These are phyloP conservation scores for Cavia aperea DNA, from an alignment of 2,113 vertebrate species.

Conservation along the genomic window DNA sequence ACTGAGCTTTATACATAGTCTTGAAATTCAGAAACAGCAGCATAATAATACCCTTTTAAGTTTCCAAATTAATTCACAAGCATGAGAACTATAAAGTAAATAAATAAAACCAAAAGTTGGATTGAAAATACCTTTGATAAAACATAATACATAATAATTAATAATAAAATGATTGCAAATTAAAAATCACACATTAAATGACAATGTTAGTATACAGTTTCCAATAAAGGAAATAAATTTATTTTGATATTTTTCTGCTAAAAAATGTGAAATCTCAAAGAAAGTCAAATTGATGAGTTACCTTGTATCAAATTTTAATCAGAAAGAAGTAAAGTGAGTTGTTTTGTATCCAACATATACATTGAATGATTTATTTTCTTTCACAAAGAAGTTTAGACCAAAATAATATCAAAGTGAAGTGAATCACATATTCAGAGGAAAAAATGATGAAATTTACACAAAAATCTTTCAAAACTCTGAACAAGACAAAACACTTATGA, in stretches of 20 bases:
- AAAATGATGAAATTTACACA: not conserved
- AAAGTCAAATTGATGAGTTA: not conserved
- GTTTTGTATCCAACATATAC: not conserved
- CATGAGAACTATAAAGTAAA: not conserved
- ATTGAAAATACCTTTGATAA: not conserved
- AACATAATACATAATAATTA: not conserved
- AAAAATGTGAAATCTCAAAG: not conserved
- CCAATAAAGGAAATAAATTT: not conserved
- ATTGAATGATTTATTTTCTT: not conserved
- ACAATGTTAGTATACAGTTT: not conserved
- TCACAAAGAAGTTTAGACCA: not conserved
- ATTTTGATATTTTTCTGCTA: not conserved
- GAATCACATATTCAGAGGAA: not conserved
- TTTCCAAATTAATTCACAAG: not conserved
- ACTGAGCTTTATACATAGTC: not conserved
- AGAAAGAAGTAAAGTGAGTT: not conserved
- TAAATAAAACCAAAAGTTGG: not conserved
- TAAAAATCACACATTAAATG: not conserved
- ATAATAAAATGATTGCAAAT: not conserved
- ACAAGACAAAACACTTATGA: not conserved
- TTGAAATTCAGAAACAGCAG: not conserved
- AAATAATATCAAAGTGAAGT: not conserved
- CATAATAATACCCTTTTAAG: not conserved
- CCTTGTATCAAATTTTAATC: not conserved
- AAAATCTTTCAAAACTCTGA: not conserved